These are phyloP conservation scores for Nyctibius bracteatus DNA, from an alignment of 2,113 vertebrate genomes.

Conservation along the genomic window DNA sequence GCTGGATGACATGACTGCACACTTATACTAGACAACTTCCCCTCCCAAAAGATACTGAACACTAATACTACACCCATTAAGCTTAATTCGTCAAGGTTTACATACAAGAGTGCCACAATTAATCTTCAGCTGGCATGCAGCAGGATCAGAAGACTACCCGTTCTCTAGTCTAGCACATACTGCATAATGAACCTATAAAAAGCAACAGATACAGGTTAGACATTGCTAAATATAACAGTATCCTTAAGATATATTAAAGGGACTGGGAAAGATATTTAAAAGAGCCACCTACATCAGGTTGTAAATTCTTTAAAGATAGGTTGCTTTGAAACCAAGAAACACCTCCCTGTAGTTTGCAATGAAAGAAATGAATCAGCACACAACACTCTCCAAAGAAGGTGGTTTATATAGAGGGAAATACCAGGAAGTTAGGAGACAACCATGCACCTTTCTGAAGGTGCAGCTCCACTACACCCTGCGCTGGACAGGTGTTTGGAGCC, in stretches of 20 bases:
- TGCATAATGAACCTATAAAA: conserved; percentile 28
- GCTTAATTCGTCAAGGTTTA: neutral
- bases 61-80: neutral
- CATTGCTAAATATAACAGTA: neutral
- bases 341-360: neutral
- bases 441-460: neutral
- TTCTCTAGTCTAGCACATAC: neutral
- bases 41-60: neutral
- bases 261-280: neutral
- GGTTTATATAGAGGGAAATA: rapidly evolving
- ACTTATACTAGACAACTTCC: neutral
- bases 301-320: neutral
- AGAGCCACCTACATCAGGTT: neutral
- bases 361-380: neutral
- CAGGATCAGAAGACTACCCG: neutral
- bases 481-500: neutral
- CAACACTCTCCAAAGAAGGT: neutral
- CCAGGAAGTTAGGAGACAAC: neutral
- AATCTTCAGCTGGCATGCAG: conserved; percentile 10
- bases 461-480: neutral
- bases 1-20: neutral
- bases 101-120: neutral
- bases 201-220: conserved; percentile 25
- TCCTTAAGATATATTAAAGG: neutral
- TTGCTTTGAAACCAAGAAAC: neutral